phyloP scores from a whole-genome alignment of 2,888 invertebrate genomes.

The Xanthostigma xanthostigma region DNA sequence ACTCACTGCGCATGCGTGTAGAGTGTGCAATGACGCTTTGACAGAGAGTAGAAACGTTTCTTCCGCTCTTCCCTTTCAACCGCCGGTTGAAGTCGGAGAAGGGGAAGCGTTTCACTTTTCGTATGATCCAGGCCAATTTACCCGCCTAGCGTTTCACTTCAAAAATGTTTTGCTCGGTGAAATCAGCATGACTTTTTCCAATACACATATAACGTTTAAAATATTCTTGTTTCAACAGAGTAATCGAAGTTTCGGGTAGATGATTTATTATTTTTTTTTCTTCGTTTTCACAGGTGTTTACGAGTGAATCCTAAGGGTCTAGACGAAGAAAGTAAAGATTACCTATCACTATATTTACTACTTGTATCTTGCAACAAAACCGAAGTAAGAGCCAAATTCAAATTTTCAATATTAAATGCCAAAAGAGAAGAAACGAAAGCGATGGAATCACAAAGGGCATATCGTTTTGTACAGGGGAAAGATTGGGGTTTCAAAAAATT shows the following conservation, averaged over 20 bases:
- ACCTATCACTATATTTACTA: slow-evolving; percentile 94
- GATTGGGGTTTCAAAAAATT: slow-evolving; percentile 99
- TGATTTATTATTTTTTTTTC: not conserved
- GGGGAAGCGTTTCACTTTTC: too few species aligned
- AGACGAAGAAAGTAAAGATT: slow-evolving; percentile 99
- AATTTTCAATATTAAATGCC: slow-evolving; percentile 99
- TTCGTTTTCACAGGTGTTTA: slow-evolving; percentile 59
- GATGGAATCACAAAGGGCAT: slow-evolving; percentile 94
- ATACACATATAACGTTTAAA: too few species aligned
- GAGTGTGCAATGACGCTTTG: too few species aligned
- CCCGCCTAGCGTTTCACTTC: too few species aligned
- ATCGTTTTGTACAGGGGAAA: slow-evolving; percentile 99
- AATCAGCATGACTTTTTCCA: too few species aligned
- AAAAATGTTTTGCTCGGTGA: too few species aligned
- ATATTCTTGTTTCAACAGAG: too few species aligned
- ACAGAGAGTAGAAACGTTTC: too few species aligned
- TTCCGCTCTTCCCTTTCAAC: too few species aligned
- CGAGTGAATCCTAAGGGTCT: slow-evolving; percentile 99
- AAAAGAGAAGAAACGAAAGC: slow-evolving; percentile 99
- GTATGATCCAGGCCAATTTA: too few species aligned
- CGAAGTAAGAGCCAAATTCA: slow-evolving; percentile 99
- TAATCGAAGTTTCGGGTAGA: not conserved
- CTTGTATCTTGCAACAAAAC: slow-evolving; percentile 99
- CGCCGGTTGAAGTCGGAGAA: too few species aligned
- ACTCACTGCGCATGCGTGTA: too few species aligned